Evolutionary conservation across 1,140 invertebrate species (phyloP).

Genomic region (Helicorthomorpha holstii): DNA sequence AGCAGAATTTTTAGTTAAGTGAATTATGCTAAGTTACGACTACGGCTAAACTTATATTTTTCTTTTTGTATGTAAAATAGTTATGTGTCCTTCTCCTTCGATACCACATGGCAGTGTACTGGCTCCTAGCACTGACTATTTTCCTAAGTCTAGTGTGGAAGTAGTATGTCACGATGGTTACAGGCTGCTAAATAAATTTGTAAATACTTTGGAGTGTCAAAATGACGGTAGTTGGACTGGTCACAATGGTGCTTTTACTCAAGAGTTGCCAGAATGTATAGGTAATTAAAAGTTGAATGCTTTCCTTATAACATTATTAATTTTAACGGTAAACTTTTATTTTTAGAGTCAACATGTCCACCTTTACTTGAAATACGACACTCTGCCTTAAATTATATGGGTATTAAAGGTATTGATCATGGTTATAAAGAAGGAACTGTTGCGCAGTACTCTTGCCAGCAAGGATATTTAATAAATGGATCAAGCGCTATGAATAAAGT

Average conservation of each 20-base stretch:
- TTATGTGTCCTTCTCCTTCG: neutral
- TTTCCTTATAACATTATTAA: neutral
- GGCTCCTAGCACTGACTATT: neutral
- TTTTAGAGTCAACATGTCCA: conserved; percentile 3
- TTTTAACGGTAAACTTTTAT: too few relatives aligned
- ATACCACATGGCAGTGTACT: neutral
- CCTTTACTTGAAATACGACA: conserved; percentile 1
- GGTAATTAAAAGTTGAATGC: neutral
- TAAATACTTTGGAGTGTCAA: neutral
- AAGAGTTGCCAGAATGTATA: neutral
- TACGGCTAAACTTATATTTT: too few relatives aligned
- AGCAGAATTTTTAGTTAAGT: too few relatives aligned
- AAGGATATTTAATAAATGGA: neutral
- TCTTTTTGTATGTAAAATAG: neutral
- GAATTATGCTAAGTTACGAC: too few relatives aligned
- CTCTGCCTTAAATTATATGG: neutral
- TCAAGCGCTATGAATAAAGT: too few relatives aligned
- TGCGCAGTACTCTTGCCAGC: neutral
- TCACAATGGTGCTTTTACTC: neutral
- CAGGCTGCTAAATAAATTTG: conserved; percentile 1
- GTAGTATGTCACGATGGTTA: conserved; percentile 3
- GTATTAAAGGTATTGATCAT: conserved; percentile 1
- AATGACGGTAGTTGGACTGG: neutral
- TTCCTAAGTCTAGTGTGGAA: neutral
- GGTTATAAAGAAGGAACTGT: conserved; percentile 1